Percentiles rank a stretch among this genome's conserved stretches.
Conservation (phyloP, 2,797 vertebrate species). For the Eulemur coronatus region DNA sequence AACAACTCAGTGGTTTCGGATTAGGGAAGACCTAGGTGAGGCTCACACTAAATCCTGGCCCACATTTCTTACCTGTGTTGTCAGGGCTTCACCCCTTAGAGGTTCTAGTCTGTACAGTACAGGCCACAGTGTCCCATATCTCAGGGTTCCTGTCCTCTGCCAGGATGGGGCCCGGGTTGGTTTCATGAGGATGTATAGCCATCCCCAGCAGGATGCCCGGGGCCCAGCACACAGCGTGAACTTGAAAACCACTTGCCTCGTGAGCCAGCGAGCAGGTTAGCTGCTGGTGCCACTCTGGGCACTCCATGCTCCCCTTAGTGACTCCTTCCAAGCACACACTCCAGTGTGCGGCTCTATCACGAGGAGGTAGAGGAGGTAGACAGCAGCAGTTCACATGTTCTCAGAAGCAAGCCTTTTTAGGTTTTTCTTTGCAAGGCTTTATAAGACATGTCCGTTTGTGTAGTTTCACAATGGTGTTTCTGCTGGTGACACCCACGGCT, state of each 20-base stretch:
- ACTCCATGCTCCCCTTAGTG: background rate
- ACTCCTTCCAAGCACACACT: fast-evolving
- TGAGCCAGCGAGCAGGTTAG: fast-evolving
- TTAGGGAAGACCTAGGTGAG: no score
- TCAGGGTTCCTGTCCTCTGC: background rate
- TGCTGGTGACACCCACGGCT: background rate
- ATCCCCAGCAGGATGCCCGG: background rate
- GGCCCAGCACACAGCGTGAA: fast-evolving
- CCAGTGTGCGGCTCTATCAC: fast-evolving
- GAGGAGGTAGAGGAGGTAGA: background rate
- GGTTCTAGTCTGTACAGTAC: background rate
- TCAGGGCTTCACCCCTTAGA: background rate
- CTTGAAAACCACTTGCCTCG: background rate
- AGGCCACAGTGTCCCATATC: no score
- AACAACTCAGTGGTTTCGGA: background rate
- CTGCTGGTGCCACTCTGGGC: no score
- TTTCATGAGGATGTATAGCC: background rate
- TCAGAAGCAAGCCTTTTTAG: fast-evolving
- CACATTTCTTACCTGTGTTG: background rate
- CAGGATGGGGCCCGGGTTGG: no score
- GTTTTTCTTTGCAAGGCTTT: background rate
- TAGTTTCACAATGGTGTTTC: background rate
- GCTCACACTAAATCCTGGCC: background rate
- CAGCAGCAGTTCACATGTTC: background rate
- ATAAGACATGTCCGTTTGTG: background rate